Percentiles rank a stretch among this genome's conserved stretches.
These are phyloP conservation scores for Halictus quadricinctus DNA, from an alignment of 2,888 invertebrate genomes.

Conservation along the genomic window DNA sequence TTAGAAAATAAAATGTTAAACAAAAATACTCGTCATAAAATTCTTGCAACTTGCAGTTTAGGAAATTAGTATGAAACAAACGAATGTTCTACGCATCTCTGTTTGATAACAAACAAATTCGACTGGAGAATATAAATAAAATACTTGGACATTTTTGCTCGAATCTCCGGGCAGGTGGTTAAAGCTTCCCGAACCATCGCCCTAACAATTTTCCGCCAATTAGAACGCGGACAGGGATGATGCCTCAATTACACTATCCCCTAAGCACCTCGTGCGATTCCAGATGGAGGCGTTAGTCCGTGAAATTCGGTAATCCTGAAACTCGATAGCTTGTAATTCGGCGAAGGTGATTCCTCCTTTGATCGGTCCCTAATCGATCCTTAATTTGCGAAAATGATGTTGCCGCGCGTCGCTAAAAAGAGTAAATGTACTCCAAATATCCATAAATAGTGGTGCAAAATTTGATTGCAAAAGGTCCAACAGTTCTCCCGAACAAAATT, in stretches of 20 bases:
- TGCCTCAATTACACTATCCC: conserved; percentile 71
- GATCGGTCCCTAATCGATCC: conserved; percentile 32
- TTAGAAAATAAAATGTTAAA: no score
- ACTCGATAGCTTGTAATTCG: conserved; percentile 66
- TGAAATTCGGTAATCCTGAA: conserved; percentile 73
- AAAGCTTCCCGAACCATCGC: conserved; percentile 18
- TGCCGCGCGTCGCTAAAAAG: no score
- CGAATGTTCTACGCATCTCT: no score
- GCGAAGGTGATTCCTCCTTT: conserved; percentile 24
- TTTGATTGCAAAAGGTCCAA: no score
- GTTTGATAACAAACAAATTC: not conserved
- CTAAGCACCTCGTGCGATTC: conserved; percentile 52
- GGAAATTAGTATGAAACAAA: no score
- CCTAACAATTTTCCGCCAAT: conserved; percentile 75
- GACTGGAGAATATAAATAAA: not conserved
- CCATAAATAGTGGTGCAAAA: no score
- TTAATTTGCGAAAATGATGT: conserved; percentile 6
- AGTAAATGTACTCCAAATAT: no score
- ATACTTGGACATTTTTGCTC: not conserved
- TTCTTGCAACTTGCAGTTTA: no score
- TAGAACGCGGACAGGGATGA: conserved; percentile 64
- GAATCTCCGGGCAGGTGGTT: not conserved
- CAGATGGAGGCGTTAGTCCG: conserved; percentile 76
- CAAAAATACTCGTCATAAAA: no score
- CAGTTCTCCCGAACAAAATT: no score